Conservation (phyloP, 2,113 vertebrate genomes). For the Parotia lawesii region DNA sequence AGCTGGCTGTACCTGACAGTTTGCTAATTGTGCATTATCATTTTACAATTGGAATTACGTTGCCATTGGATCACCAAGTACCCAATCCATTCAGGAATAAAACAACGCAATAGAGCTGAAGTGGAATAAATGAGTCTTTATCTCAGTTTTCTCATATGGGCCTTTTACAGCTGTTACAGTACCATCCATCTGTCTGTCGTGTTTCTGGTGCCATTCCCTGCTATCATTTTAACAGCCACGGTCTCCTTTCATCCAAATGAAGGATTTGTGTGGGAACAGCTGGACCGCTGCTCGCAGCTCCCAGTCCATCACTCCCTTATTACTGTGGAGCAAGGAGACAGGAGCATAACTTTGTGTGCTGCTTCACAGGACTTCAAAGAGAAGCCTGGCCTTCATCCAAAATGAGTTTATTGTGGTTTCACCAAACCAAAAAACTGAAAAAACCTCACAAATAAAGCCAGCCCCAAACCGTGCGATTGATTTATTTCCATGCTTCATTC, state of each 20-base stretch:
- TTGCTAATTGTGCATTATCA: slow-evolving; percentile 19
- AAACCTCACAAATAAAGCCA: neutral
- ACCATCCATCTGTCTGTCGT: slow-evolving; percentile 13
- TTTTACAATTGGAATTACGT: slow-evolving; percentile 20
- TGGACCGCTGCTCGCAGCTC: neutral
- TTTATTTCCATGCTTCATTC: slow-evolving; percentile 7
- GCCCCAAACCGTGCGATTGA: neutral
- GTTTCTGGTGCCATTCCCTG: slow-evolving; percentile 16
- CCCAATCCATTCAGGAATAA: slow-evolving; percentile 2
- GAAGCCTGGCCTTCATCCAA: neutral
- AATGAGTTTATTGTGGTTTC: neutral
- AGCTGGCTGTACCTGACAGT: slow-evolving; percentile 22
- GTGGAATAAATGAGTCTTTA: slow-evolving; percentile 41
- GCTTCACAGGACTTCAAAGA: neutral
- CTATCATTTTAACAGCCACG: neutral
- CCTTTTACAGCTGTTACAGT: slow-evolving; percentile 46
- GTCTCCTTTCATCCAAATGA: slow-evolving; percentile 28
- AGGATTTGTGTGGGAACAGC: slow-evolving; percentile 48
- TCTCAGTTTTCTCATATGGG: neutral
- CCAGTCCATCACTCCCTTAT: neutral
- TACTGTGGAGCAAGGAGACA: neutral
- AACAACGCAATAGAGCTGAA: slow-evolving; percentile 10
- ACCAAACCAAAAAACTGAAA: slow-evolving; percentile 10
- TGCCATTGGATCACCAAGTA: neutral
- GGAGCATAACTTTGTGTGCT: neutral